Evolutionary conservation across 2,888 invertebrate genomes (phyloP).

Genomic region (Chrysolina oricalcia): DNA sequence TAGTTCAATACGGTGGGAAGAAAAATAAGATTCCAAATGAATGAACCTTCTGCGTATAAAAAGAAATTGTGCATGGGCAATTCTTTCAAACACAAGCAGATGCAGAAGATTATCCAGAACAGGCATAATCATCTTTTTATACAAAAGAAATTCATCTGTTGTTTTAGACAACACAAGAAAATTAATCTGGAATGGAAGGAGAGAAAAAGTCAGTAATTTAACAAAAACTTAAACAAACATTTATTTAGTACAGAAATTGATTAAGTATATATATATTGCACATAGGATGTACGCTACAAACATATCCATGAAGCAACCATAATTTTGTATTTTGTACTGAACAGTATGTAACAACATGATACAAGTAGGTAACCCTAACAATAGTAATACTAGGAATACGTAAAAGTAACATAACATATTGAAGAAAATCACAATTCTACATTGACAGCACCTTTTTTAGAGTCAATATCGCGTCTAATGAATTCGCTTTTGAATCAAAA

Average conservation of each 20-base stretch:
- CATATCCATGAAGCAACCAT: slow-evolving; percentile 67
- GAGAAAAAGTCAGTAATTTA: slow-evolving; percentile 40
- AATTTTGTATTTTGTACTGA: slow-evolving; percentile 69
- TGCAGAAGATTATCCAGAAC: no score
- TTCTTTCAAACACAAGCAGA: no score
- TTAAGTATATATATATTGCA: slow-evolving; percentile 69
- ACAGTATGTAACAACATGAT: slow-evolving; percentile 68
- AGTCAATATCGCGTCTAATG: slow-evolving; percentile 51
- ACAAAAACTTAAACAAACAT: slow-evolving; percentile 54
- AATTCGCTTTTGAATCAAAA: neutral
- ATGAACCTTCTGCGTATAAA: no score
- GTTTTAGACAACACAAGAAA: no score
- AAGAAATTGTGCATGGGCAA: no score
- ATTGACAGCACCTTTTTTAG: slow-evolving; percentile 69
- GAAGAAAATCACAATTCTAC: slow-evolving; percentile 70
- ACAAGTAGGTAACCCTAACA: slow-evolving; percentile 67
- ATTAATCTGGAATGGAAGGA: slow-evolving; percentile 12
- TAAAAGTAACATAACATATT: slow-evolving; percentile 70
- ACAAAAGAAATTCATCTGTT: no score
- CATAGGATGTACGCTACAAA: slow-evolving; percentile 66
- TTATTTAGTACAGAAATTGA: slow-evolving; percentile 56
- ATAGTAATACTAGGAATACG: slow-evolving; percentile 61
- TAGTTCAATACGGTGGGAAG: no score
- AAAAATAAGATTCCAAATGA: no score
- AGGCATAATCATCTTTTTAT: no score